A percentile compares a stretch with the other conserved stretches of the same genome.
phyloP scores from a whole-genome alignment of 2,888 invertebrate genomes.

The Volucella bombylans region DNA sequence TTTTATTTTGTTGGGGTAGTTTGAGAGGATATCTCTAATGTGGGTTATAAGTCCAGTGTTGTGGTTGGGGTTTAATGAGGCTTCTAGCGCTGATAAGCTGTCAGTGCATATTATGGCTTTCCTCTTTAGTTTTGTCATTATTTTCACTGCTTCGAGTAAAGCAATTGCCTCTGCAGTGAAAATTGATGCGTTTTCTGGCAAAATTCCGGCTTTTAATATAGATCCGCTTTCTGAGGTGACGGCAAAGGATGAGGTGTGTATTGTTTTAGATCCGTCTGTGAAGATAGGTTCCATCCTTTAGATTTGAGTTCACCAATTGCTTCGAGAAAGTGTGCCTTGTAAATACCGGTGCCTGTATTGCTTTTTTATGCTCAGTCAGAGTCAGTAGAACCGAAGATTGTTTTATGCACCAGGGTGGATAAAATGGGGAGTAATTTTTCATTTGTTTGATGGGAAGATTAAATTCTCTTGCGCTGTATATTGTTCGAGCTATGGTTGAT shows the following conservation, averaged over 20 bases:
- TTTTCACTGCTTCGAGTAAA: no score
- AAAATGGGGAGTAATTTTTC: no score
- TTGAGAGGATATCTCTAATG: not conserved
- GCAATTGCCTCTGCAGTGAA: no score
- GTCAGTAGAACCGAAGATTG: not conserved
- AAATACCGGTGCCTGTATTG: not conserved
- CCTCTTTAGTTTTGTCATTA: no score
- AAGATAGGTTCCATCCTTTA: conserved; percentile 2
- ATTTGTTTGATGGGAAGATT: no score
- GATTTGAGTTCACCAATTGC: not conserved
- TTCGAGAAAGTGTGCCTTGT: no score
- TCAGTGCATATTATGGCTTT: no score
- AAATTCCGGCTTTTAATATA: not conserved
- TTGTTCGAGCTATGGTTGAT: no score
- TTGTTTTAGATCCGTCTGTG: conserved; percentile 3
- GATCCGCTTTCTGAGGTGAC: not conserved
- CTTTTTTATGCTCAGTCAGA: not conserved
- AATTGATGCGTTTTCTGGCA: no score
- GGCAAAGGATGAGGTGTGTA: not conserved
- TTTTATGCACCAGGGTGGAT: no score
- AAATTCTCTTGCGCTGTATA: no score
- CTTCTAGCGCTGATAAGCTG: not conserved
- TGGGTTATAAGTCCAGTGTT: conserved; percentile 4
- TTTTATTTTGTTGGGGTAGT: not conserved
- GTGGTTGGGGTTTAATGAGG: not conserved